These are phyloP conservation scores for Listronotus bonariensis DNA, from an alignment of 1,140 invertebrate genomes.

Conservation along the genomic window DNA sequence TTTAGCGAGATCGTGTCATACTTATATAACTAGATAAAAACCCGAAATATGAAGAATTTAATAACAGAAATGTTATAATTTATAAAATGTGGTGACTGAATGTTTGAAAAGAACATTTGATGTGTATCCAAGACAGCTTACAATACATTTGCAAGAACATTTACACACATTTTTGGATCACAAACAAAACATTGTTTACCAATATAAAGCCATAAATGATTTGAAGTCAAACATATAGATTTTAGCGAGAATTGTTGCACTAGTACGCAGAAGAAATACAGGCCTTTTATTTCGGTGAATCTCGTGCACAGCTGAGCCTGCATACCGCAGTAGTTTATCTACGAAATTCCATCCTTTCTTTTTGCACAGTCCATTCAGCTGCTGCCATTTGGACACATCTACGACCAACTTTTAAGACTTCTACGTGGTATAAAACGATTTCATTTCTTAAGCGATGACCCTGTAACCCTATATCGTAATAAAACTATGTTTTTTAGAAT, in stretches of 20 bases:
- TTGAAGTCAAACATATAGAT: slow-evolving; percentile 16
- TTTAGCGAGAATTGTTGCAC: slow-evolving; percentile 16
- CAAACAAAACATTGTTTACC: slow-evolving; percentile 18
- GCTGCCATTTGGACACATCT: slow-evolving; percentile 11
- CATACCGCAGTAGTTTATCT: slow-evolving; percentile 16
- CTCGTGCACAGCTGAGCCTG: slow-evolving; percentile 14
- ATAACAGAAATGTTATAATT: no score
- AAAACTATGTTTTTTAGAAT: slow-evolving; percentile 2
- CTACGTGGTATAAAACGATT: neutral
- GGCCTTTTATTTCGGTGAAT: slow-evolving; percentile 13
- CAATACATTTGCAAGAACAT: no score
- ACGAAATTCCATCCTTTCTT: slow-evolving; percentile 12
- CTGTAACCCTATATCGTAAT: neutral
- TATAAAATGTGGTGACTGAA: no score
- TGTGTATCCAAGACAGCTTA: no score
- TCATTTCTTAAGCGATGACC: neutral
- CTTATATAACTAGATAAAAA: no score
- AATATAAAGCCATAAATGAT: slow-evolving; percentile 27
- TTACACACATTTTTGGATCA: neutral
- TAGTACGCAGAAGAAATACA: slow-evolving; percentile 12
- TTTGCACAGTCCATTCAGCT: slow-evolving; percentile 2
- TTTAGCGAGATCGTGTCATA: no score
- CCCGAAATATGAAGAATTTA: no score
- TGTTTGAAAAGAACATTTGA: no score
- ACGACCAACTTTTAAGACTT: slow-evolving; percentile 2